Evolutionary conservation across 2,888 invertebrate genomes (phyloP).

Genomic region (Epinotia brunnichana): DNA sequence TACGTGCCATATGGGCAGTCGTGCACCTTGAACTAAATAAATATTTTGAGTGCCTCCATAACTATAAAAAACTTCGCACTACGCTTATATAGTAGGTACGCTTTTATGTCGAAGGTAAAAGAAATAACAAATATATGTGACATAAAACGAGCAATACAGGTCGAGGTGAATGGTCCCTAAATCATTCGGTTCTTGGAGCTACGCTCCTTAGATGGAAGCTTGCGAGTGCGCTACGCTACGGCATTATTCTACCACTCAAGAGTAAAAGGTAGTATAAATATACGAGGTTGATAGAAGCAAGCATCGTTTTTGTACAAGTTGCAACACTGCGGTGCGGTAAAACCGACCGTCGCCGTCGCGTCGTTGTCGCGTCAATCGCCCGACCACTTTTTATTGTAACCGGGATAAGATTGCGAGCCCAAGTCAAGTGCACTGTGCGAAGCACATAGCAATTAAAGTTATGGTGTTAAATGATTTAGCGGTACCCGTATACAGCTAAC

Average conservation of each 20-base stretch:
- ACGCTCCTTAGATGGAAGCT: constrained; percentile 73
- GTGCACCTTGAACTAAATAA: constrained; percentile 1
- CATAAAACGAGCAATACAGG: constrained; percentile 51
- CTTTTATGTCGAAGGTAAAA: constrained; percentile 3
- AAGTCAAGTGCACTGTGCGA: constrained; percentile 27
- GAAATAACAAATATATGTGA: constrained; percentile 32
- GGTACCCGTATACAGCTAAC: background rate
- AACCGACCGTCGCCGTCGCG: constrained; percentile 38
- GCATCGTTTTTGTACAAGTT: background rate
- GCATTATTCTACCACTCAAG: constrained; percentile 21
- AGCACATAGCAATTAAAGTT: constrained; percentile 45
- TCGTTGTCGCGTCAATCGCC: constrained; percentile 41
- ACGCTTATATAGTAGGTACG: too few relatives aligned
- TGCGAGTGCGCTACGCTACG: constrained; percentile 52
- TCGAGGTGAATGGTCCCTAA: constrained; percentile 74
- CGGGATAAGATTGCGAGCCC: constrained; percentile 31
- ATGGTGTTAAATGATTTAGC: constrained; percentile 39
- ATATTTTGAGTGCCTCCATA: background rate
- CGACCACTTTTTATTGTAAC: constrained; percentile 54
- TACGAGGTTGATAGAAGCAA: background rate
- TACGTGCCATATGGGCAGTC: background rate
- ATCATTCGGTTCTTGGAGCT: constrained; percentile 58
- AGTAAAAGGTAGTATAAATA: constrained; percentile 19
- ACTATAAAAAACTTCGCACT: constrained; percentile 18
- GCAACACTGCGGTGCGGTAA: constrained; percentile 23